A percentile compares a stretch with the other conserved stretches of the same genome.
phyloP scores from a whole-genome alignment of 2,888 invertebrate genomes.

The Acholoe squamosa region DNA sequence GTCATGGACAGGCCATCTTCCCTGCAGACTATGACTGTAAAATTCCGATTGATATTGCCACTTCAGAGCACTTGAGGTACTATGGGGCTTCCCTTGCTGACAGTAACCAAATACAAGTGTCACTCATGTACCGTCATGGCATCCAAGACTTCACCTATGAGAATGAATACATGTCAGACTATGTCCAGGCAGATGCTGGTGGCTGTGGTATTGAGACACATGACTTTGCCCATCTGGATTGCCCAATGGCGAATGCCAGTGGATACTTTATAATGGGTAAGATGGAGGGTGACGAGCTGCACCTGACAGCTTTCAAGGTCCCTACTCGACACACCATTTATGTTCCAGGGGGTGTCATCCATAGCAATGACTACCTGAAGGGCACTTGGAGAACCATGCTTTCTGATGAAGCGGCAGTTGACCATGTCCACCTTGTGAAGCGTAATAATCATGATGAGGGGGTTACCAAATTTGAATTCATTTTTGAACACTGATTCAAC shows the following conservation, averaged over 20 bases:
- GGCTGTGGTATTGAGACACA: conserved; percentile 71
- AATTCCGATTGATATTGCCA: conserved; percentile 69
- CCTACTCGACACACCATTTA: conserved; percentile 67
- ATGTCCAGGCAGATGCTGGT: conserved; percentile 66
- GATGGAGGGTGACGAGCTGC: conserved; percentile 64
- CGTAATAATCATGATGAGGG: neutral
- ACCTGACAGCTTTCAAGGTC: conserved; percentile 67
- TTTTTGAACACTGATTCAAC: neutral
- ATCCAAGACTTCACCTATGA: conserved; percentile 73
- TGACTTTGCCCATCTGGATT: conserved; percentile 72
- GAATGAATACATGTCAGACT: conserved; percentile 70
- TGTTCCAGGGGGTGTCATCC: conserved; percentile 64
- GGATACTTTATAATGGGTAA: conserved; percentile 71
- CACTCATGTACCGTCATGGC: conserved; percentile 69
- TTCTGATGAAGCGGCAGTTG: conserved; percentile 71
- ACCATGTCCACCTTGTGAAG: conserved; percentile 69
- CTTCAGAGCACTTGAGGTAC: conserved; percentile 69
- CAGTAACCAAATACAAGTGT: conserved; percentile 49
- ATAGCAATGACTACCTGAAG: conserved; percentile 68
- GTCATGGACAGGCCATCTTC: conserved; percentile 68
- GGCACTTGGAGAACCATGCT: conserved; percentile 73
- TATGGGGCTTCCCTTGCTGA: conserved; percentile 71
- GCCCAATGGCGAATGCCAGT: conserved; percentile 70
- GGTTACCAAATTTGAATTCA: neutral
- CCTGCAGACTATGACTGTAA: conserved; percentile 68